A percentile compares a stretch with the other conserved stretches of the same genome.
Evolutionary conservation across 2,888 invertebrate genomes (phyloP).

Genomic region (Fabriciana adippe): DNA sequence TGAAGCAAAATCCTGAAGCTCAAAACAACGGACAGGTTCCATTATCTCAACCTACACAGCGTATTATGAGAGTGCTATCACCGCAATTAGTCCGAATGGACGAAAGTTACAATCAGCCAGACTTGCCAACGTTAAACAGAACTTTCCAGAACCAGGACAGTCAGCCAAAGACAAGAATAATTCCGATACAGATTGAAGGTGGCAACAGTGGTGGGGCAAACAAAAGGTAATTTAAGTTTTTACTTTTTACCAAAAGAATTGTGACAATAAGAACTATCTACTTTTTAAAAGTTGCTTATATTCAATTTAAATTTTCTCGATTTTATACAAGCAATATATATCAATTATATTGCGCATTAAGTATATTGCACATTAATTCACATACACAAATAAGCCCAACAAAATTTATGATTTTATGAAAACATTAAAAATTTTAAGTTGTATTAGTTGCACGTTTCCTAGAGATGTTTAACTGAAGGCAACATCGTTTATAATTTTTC

Average conservation of each 20-base stretch:
- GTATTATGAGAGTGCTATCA: slow-evolving; percentile 77
- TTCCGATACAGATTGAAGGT: slow-evolving; percentile 84
- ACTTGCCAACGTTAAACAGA: slow-evolving; percentile 67
- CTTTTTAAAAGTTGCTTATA: no score
- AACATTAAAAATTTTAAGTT: no score
- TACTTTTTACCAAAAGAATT: background rate
- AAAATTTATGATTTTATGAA: no score
- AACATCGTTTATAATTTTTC: slow-evolving; percentile 53
- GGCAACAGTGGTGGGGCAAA: slow-evolving; percentile 64
- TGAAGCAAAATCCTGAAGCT: slow-evolving; percentile 63
- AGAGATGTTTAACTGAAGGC: background rate
- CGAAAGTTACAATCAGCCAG: slow-evolving; percentile 61
- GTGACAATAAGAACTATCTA: background rate
- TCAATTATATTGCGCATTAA: no score
- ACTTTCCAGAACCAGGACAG: slow-evolving; percentile 61
- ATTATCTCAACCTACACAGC: slow-evolving; percentile 76
- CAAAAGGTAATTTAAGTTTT: slow-evolving; percentile 58
- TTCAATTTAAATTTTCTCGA: no score
- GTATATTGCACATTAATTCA: no score
- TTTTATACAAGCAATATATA: no score
- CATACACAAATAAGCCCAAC: no score
- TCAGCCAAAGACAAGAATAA: slow-evolving; percentile 80
- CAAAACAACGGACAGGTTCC: slow-evolving; percentile 51
- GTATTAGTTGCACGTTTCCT: no score
- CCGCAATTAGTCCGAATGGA: slow-evolving; percentile 79